Conservation (phyloP, 2,113 vertebrate genomes). For the Pavo muticus region DNA sequence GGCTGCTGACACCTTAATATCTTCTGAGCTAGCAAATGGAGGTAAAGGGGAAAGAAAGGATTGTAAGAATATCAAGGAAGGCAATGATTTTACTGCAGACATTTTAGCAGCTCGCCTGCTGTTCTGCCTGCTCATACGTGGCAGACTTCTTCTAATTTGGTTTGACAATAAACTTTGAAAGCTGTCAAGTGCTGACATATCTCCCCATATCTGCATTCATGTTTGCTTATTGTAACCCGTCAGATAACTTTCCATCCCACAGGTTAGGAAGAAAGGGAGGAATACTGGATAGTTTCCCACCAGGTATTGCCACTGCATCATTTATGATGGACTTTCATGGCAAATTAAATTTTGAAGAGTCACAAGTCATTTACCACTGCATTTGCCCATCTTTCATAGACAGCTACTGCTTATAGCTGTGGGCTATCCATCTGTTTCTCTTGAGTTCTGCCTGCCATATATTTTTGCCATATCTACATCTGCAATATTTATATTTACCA, state of each 20-base stretch:
- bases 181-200: conserved; percentile 43
- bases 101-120: conserved; percentile 36
- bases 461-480: conserved; percentile 16
- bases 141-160: conserved; percentile 59
- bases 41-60: conserved; percentile 8
- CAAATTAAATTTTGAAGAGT: conserved; percentile 65
- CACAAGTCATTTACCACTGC: conserved; percentile 44
- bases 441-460: neutral
- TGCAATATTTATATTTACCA: conserved; percentile 41
- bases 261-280: conserved; percentile 40
- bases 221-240: conserved; percentile 47
- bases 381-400: conserved; percentile 27
- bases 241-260: conserved; percentile 49
- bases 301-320: conserved; percentile 20
- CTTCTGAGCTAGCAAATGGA: neutral
- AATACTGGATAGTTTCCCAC: neutral
- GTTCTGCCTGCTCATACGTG: conserved; percentile 1
- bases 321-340: conserved; percentile 51
- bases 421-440: conserved; percentile 45
- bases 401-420: conserved; percentile 27
- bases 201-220: neutral
- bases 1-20: neutral
- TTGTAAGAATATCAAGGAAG: neutral
- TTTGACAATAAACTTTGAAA: conserved; percentile 68
- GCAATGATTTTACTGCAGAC: conserved; percentile 24